phyloP scores from a whole-genome alignment of 1,140 invertebrate genomes.

The Conus ventricosus region DNA sequence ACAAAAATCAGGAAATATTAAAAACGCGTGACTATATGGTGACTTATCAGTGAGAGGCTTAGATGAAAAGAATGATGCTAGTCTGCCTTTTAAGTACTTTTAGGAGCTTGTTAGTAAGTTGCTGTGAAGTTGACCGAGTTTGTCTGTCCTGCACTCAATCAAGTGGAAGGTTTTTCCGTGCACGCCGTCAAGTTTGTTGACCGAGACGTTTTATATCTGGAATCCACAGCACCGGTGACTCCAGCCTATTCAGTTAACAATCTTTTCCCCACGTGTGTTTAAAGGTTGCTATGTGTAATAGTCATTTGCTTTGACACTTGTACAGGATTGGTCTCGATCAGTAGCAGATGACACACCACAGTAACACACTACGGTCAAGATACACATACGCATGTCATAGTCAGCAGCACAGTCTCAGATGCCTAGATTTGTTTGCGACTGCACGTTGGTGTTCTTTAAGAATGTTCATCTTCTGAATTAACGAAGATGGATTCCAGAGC shows the following conservation, averaged over 20 bases:
- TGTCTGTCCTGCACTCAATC: neutral
- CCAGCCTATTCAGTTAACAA: neutral
- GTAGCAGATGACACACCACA: neutral
- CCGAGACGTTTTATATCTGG: neutral
- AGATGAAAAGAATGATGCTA: neutral
- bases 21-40: neutral
- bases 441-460: too few species aligned
- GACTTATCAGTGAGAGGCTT: neutral
- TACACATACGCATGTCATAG: too few species aligned
- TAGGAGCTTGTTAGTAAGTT: slow-evolving; percentile 20
- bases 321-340: neutral
- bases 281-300: neutral
- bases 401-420: too few species aligned
- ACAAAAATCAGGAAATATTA: neutral
- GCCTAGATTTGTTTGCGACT: too few species aligned
- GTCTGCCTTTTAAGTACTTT: neutral
- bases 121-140: slow-evolving; percentile 33
- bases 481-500: too few species aligned
- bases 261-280: neutral
- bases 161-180: slow-evolving; percentile 30
- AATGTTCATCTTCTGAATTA: too few species aligned
- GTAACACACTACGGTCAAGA: too few species aligned
- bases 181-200: slow-evolving; percentile 6
- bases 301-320: neutral
- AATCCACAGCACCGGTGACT: neutral